A percentile compares a stretch with the other conserved stretches of the same genome.
Conservation (phyloP, 1,140 invertebrate genomes). For the Akabosia matsudoensis region DNA sequence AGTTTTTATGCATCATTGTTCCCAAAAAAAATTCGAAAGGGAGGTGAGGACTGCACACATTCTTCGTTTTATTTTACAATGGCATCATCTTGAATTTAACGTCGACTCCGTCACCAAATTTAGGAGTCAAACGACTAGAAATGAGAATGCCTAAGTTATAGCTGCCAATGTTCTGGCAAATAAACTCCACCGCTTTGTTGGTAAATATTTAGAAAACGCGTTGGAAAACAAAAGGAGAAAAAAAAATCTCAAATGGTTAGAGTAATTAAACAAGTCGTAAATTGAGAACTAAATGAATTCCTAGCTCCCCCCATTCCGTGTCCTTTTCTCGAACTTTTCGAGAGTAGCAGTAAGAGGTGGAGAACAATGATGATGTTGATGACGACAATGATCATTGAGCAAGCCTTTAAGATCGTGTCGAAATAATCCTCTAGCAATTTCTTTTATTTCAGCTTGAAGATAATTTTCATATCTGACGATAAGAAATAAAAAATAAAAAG, state of each 20-base stretch:
- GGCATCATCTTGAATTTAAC: not conserved
- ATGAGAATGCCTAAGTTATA: not conserved
- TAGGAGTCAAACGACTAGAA: not conserved
- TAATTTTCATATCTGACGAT: too few relatives aligned
- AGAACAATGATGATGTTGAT: not conserved
- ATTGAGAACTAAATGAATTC: constrained; percentile 42
- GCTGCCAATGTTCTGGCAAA: too few relatives aligned
- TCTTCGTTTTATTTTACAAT: not conserved
- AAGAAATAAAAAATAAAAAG: too few relatives aligned
- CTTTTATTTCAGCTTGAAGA: too few relatives aligned
- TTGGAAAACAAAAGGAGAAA: constrained; percentile 10
- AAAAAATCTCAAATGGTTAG: constrained; percentile 15
- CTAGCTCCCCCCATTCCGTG: constrained; percentile 44
- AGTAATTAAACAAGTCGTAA: constrained; percentile 44
- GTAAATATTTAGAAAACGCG: not conserved
- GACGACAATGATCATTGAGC: not conserved
- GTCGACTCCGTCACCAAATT: not conserved
- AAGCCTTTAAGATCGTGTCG: not conserved
- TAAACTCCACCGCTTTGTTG: not conserved
- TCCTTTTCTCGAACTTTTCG: constrained; percentile 27
- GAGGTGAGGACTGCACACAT: not conserved
- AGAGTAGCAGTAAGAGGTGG: not conserved
- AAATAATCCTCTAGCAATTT: too few relatives aligned
- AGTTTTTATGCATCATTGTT: constrained; percentile 16
- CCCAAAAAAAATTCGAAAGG: not conserved